These are phyloP conservation scores for Eilema depressum DNA, from an alignment of 2,888 invertebrate genomes.

Conservation along the genomic window DNA sequence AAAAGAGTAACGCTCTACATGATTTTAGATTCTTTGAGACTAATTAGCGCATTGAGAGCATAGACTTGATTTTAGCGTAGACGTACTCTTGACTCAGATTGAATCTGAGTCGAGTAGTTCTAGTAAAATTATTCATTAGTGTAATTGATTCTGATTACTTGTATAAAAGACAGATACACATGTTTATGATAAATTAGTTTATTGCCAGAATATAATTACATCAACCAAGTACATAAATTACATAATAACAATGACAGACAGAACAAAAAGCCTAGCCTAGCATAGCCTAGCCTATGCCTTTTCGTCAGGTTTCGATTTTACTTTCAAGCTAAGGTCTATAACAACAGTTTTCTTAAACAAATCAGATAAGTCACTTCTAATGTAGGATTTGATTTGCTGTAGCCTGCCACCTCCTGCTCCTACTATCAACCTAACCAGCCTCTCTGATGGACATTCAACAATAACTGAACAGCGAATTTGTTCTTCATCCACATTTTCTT, in stretches of 20 bases:
- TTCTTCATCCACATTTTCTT: constrained; percentile 83
- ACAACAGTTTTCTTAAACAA: constrained; percentile 88
- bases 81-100: too few relatives aligned
- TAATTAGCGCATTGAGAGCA: too few relatives aligned
- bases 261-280: too few relatives aligned
- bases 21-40: too few relatives aligned
- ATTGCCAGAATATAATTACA: neutral
- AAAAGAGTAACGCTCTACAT: too few relatives aligned
- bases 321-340: constrained; percentile 69
- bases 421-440: constrained; percentile 89
- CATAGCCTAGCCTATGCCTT: neutral
- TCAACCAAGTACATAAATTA: neutral
- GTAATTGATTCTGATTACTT: too few relatives aligned
- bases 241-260: neutral
- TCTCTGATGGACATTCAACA: constrained; percentile 88
- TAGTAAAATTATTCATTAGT: too few relatives aligned
- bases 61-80: too few relatives aligned
- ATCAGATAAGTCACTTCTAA: constrained; percentile 89
- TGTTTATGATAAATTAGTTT: neutral
- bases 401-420: constrained; percentile 90
- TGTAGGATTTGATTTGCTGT: constrained; percentile 89
- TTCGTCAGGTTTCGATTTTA: constrained; percentile 55
- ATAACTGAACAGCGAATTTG: constrained; percentile 84
- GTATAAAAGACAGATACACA: neutral
- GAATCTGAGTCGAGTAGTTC: too few relatives aligned